Evolutionary conservation across 2,113 vertebrate species (phyloP).

Genomic region (Athene noctua): DNA sequence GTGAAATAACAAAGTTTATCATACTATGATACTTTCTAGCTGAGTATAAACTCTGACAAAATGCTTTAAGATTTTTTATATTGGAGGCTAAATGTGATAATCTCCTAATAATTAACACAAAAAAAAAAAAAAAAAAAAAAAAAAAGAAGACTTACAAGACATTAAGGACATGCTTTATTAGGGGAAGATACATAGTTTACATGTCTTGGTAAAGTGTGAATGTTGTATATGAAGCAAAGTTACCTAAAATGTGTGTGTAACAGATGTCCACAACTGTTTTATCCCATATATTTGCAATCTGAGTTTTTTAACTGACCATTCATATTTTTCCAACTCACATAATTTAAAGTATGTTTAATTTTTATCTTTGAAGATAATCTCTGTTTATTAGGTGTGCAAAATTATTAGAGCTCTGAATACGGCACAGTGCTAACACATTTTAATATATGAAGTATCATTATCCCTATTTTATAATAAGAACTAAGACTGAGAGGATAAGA

Average conservation of each 20-base stretch:
- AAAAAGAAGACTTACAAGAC: not conserved
- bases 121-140: not conserved
- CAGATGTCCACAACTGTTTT: not conserved
- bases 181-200: not conserved
- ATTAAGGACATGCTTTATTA: not conserved
- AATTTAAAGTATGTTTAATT: not conserved
- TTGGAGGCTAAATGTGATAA: not conserved
- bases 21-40: not conserved
- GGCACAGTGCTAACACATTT: not conserved
- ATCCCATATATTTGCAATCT: not conserved
- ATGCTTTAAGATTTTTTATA: not conserved
- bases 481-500: not conserved
- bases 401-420: not conserved
- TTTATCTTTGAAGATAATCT: not conserved
- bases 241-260: not conserved
- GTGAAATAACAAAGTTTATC: not conserved
- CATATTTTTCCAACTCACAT: not conserved
- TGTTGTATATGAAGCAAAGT: not conserved
- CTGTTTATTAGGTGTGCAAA: not conserved
- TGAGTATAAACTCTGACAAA: not conserved
- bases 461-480: not conserved
- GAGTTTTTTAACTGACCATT: not conserved
- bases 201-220: not conserved
- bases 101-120: not conserved
- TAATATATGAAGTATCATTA: not conserved